Evolutionary conservation across 2,113 vertebrate species (phyloP).

Genomic region (Lagopus muta): DNA sequence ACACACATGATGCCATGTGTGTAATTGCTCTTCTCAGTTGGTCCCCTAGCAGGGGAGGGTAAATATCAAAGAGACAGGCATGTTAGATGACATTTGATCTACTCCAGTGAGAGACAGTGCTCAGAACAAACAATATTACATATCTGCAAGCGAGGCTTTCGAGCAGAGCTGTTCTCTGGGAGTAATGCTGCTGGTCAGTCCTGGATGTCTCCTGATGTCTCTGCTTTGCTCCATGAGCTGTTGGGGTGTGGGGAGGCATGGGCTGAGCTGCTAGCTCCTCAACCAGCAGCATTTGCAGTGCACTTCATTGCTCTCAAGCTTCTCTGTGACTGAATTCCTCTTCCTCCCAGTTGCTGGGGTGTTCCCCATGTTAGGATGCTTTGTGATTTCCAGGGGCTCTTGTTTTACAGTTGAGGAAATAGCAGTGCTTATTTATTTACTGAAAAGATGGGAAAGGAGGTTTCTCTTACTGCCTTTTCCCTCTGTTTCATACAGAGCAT

Average conservation of each 20-base stretch:
- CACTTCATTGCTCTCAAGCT: background rate
- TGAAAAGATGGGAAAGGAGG: background rate
- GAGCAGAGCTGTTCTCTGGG: background rate
- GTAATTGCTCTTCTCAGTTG: background rate
- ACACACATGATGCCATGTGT: accelerated
- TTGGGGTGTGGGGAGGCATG: accelerated
- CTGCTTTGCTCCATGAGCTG: background rate
- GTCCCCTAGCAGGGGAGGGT: background rate
- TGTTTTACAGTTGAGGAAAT: background rate
- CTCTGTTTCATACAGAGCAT: background rate
- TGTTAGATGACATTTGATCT: background rate
- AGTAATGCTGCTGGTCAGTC: background rate
- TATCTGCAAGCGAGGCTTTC: background rate
- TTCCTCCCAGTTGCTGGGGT: background rate
- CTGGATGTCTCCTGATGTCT: background rate
- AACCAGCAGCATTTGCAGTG: background rate
- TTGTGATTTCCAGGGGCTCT: background rate
- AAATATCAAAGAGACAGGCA: background rate
- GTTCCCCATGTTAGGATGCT: background rate
- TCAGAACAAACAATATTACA: background rate
- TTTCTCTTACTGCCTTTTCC: background rate
- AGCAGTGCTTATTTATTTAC: background rate
- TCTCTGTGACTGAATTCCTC: background rate
- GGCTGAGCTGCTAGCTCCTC: background rate
- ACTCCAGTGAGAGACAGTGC: background rate